Evolutionary conservation across 2,113 vertebrate genomes (phyloP).

Genomic region (Gila orcuttii): DNA sequence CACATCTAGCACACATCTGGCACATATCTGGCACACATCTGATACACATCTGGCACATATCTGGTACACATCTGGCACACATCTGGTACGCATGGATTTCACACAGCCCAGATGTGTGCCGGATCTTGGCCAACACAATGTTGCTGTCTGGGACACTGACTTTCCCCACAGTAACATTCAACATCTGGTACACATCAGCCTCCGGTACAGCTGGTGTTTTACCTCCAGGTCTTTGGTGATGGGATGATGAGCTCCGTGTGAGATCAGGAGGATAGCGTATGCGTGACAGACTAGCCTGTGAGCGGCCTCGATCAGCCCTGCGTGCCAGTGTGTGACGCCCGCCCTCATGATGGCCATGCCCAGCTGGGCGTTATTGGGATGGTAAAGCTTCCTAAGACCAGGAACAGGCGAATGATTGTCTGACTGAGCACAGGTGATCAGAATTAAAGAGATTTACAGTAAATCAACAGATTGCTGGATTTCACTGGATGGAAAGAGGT

Average conservation of each 20-base stretch:
- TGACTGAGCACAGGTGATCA: not conserved
- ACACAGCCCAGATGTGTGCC: too few species aligned
- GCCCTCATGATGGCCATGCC: slow-evolving; percentile 91
- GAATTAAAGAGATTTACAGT: not conserved
- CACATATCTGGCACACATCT: too few species aligned
- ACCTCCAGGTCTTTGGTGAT: slow-evolving; percentile 96
- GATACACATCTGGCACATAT: too few species aligned
- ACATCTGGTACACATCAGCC: too few species aligned
- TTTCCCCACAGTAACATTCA: too few species aligned
- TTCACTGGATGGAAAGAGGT: too few species aligned
- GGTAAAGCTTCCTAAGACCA: slow-evolving; percentile 88
- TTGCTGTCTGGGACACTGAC: too few species aligned
- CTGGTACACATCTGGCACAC: too few species aligned
- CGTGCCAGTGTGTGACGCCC: slow-evolving; percentile 94
- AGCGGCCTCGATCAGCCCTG: slow-evolving; percentile 86
- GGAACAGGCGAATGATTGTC: not conserved
- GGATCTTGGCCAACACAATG: too few species aligned
- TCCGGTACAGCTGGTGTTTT: slow-evolving; percentile 32
- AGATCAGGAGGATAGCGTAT: slow-evolving; percentile 88
- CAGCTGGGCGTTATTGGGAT: slow-evolving; percentile 87
- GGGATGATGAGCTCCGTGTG: slow-evolving; percentile 89
- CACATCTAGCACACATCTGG: too few species aligned
- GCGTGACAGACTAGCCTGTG: slow-evolving; percentile 93
- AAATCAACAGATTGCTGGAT: not conserved
- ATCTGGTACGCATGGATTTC: too few species aligned